Evolutionary conservation across 2,113 vertebrate genomes (phyloP).

Genomic region (Macrotis lagotis): DNA sequence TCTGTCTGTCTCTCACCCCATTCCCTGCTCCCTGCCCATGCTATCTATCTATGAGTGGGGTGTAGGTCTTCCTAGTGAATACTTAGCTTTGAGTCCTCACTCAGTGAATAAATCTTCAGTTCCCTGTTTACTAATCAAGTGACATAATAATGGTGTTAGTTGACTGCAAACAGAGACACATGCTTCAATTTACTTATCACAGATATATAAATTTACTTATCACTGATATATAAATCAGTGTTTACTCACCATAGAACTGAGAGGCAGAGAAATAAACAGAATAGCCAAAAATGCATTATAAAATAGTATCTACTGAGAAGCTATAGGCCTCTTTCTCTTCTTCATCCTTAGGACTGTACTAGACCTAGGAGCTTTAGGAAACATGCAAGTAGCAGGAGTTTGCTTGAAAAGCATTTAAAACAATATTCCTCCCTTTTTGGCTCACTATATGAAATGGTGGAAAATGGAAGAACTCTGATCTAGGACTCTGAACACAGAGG

Average conservation of each 20-base stretch:
- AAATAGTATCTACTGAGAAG: not conserved
- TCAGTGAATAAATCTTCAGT: not conserved
- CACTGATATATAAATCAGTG: not conserved
- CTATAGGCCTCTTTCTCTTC: not conserved
- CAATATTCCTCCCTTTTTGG: not conserved
- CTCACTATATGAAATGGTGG: not conserved
- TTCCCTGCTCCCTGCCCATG: not conserved
- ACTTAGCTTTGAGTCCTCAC: not conserved
- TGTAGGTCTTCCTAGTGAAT: not conserved
- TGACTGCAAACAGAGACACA: not conserved
- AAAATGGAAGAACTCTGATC: not conserved
- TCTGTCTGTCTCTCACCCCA: not conserved
- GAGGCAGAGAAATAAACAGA: not conserved
- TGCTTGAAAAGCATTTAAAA: not conserved
- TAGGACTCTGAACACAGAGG: not conserved
- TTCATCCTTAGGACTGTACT: not conserved
- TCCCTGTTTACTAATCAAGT: not conserved
- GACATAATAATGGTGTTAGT: not conserved
- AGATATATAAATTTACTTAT: not conserved
- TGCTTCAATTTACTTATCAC: not conserved
- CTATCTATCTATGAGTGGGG: not conserved
- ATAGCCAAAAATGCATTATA: not conserved
- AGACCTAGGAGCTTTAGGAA: not conserved
- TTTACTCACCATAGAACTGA: not conserved
- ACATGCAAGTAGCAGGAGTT: not conserved